These are phyloP conservation scores for Aphodius sticticus DNA, from an alignment of 2,888 invertebrate genomes.

Conservation along the genomic window DNA sequence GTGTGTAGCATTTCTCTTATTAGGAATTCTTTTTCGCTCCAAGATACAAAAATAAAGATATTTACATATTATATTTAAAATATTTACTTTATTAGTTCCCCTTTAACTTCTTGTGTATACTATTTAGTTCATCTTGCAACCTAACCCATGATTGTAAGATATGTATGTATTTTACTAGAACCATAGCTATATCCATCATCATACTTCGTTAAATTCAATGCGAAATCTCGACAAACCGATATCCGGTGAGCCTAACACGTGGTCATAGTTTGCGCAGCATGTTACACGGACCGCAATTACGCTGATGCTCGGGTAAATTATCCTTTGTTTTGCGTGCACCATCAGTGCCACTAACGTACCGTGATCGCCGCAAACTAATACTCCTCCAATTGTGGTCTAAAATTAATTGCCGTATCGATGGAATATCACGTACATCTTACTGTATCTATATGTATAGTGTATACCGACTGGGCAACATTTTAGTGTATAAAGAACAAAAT, in stretches of 20 bases:
- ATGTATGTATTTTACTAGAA: no score
- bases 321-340: conserved; percentile 4
- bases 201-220: background rate
- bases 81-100: no score
- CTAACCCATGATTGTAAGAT: no score
- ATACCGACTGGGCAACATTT: background rate
- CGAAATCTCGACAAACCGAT: background rate
- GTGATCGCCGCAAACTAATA: background rate
- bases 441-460: background rate
- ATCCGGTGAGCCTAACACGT: background rate
- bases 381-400: background rate
- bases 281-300: background rate
- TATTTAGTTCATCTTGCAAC: no score
- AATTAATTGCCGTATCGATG: background rate
- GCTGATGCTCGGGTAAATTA: background rate
- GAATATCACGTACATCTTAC: no score
- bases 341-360: background rate
- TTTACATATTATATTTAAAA: no score
- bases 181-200: no score
- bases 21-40: no score
- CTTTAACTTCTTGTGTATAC: no score
- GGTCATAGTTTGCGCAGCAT: background rate
- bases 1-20: no score
- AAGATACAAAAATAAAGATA: no score
- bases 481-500: no score